Conservation (phyloP, 2,888 invertebrate genomes). For the Theretra japonica region DNA sequence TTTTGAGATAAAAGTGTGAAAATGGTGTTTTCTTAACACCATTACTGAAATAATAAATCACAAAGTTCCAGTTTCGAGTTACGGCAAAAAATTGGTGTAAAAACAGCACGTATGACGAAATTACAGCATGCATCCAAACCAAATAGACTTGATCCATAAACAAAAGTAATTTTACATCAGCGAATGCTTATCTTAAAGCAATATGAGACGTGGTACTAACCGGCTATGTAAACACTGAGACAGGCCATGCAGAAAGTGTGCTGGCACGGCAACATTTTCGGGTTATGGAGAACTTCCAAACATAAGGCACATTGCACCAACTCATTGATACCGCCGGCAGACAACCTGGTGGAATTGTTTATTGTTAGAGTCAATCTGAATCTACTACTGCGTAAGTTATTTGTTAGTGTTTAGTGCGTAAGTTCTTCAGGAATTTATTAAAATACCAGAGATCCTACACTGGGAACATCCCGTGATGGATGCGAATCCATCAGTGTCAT, state of each 20-base stretch:
- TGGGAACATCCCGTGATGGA: no score
- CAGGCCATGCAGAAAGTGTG: conserved; percentile 88
- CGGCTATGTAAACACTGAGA: conserved; percentile 77
- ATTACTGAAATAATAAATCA: no score
- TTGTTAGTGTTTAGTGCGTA: no score
- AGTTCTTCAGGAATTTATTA: no score
- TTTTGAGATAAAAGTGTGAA: no score
- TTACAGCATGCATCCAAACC: neutral
- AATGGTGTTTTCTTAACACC: no score
- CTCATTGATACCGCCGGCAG: conserved; percentile 83
- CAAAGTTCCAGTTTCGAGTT: no score
- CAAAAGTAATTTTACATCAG: neutral
- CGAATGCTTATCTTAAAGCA: neutral
- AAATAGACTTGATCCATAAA: neutral
- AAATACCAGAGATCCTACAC: no score
- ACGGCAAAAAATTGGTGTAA: no score
- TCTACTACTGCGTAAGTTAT: no score
- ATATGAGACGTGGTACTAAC: conserved; percentile 44
- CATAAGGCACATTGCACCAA: conserved; percentile 86
- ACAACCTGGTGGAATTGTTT: conserved; percentile 47
- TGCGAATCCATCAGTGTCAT: no score
- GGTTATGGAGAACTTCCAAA: conserved; percentile 81
- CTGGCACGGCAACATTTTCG: conserved; percentile 87
- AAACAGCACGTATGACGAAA: neutral
- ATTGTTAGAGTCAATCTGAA: neutral